Evolutionary conservation across 2,113 vertebrate species (phyloP).

Genomic region (Brienomyrus brachyistius): DNA sequence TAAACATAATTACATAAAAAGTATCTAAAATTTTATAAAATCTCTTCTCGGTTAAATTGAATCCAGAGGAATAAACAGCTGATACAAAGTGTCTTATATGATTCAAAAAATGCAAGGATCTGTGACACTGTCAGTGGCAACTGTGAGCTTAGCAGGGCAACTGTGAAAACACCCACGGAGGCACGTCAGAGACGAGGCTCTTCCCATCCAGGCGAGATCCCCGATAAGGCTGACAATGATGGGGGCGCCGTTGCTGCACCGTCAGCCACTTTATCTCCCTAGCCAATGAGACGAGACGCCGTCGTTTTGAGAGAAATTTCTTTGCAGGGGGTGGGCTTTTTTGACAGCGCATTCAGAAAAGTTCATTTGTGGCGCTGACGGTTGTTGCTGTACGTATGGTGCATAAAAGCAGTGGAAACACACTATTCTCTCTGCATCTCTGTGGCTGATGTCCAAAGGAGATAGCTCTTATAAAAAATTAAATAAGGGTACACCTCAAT

Average conservation of each 20-base stretch:
- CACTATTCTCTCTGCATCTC: constrained; percentile 39
- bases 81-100: neutral
- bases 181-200: constrained; percentile 41
- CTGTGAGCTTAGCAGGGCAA: neutral
- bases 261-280: constrained; percentile 30
- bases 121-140: neutral
- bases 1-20: neutral
- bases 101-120: neutral
- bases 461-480: constrained; percentile 61
- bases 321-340: neutral
- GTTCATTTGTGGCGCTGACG: constrained; percentile 24
- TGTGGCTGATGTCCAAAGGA: constrained; percentile 55
- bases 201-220: constrained; percentile 39
- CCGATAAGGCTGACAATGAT: constrained; percentile 42
- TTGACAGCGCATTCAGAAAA: constrained; percentile 13
- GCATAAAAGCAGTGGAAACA: constrained; percentile 41
- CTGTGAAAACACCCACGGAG: neutral
- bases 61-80: neutral
- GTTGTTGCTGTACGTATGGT: constrained; percentile 33
- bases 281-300: constrained; percentile 26
- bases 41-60: neutral
- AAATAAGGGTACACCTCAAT: constrained; percentile 58
- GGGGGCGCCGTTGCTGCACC: constrained; percentile 36
- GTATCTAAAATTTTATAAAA: neutral
- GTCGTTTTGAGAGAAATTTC: constrained; percentile 23